Base-by-base conservation (phyloP, 1,140 invertebrate species). In the Apis laboriosa region DNA sequence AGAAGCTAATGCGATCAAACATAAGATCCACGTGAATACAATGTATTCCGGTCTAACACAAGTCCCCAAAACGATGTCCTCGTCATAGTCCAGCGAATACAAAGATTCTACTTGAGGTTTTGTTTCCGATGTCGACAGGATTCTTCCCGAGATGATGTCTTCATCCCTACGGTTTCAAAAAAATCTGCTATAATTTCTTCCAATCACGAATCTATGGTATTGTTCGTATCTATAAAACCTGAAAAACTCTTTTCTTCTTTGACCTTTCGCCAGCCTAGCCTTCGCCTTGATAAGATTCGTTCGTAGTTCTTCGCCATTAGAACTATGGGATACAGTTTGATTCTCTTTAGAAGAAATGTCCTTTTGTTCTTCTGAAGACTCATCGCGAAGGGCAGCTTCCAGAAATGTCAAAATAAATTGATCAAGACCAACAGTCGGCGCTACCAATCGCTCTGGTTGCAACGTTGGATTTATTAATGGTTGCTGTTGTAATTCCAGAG, bases 11-110 rank as follows among this genome's bases (percentile, higher is more conserved):
- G 98, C 97, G 1, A 99, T 97, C 60, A 99, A 95, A 81, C 97
- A 98, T n/a, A 99, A 94, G 43, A 99, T 97, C 97, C 98, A 99
- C 1, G 97, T 98, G 92, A 98, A 98, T 3, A 99, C 97, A 15
- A 98, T 96, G 91, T 99, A 99, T 92, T 99, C 97, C 0, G 97
- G 97, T 83, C 96, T 95, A 51, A 95, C 94, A 80, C 96, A 97
- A 24, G 49, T 86, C 17, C 43, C 80, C 55, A 55, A 43, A 13
- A 77, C 15, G 17, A 76, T 9, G 0, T 86, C 74, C 12, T 70
- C 75, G 1, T 82, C 67, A 28, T 81, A 71, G 13, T 68, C 53
- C 58, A 11, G 0, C 13, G 56, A 63, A 63, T 68, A 51, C 4
- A n/a, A 2, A 3, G 51, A 28, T 12, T 83, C 77, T 0, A 63